Conservation (phyloP, 2,113 vertebrate genomes). For the Scomber colias region DNA sequence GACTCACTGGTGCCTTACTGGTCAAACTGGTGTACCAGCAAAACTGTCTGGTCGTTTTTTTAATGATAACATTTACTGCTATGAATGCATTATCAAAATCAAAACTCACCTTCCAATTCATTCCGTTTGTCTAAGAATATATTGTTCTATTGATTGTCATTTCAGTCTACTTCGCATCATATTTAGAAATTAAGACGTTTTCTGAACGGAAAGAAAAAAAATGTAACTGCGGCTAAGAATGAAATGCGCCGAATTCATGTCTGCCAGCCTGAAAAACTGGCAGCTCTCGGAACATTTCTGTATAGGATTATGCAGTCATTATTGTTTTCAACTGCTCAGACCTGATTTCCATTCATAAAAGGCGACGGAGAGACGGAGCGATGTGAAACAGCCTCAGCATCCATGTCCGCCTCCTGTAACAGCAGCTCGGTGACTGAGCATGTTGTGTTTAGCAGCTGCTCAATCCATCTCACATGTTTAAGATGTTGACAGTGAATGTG, state of each 20-base stretch:
- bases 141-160: not conserved
- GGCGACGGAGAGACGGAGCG: conserved; percentile 14
- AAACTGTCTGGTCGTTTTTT: not conserved
- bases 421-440: not conserved
- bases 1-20: not conserved
- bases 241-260: not conserved
- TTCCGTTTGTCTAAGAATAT: not conserved
- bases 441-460: not conserved
- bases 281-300: not conserved
- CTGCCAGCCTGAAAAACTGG: too few species aligned
- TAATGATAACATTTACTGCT: not conserved
- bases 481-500: conserved; percentile 12
- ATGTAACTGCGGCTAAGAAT: not conserved
- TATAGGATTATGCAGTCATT: not conserved
- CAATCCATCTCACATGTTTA: conserved; percentile 20
- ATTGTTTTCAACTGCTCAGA: not conserved
- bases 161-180: not conserved
- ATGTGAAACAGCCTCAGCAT: conserved; percentile 14
- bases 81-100: too few species aligned
- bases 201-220: not conserved
- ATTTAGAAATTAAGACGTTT: not conserved
- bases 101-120: not conserved
- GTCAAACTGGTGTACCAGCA: not conserved
- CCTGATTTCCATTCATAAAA: conserved; percentile 53
- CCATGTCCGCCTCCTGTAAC: conserved; percentile 5